Evolutionary conservation across 1,140 invertebrate species (phyloP), one percentile per base, ranked within the genome.

Genomic region (Penaeus vannamei): DNA sequence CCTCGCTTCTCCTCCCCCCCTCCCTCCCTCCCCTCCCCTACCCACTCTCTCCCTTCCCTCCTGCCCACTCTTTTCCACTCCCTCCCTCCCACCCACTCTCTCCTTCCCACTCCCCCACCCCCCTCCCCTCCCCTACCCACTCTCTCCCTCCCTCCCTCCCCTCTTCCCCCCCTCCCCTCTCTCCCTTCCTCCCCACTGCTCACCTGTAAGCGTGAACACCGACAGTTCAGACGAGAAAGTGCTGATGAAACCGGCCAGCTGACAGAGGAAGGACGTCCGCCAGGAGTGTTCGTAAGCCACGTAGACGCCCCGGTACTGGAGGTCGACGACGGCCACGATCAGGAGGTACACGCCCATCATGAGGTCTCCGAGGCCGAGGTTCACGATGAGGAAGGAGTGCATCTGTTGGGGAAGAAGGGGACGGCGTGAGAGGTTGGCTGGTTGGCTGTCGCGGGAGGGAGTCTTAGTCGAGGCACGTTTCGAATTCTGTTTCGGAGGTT

Each of bases 181-280:
- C 36, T 2, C 0, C 1, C 1, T 5, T 7, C 4, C 3, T 7
- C 36, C 3, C 0, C 36, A 4, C 36, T 0, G 4, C 36, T 87
- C 46, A 91, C 90, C 86, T 59, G 94, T 94, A 4, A 96, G 93
- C 4, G 95, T 94, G 36, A 95, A 92, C 20, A 95, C 95, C 2
- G 95, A 95, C 14, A 95, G 93, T 92, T 95, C 95, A 90, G 95
- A 95, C 80, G 95, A 95, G 81, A 95, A 94, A n/a, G 95, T 96
- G 90, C 95, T 95, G 53, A 96, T 92, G 90, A 96, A 95, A 12
- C 95, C 95, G 93, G 93, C 94, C 81, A 94, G 92, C 84, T 94
- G 93, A 92, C 95, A 95, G 17, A 94, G 92, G 14, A 90, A 87
- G 85, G 93, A 94, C 23, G 93, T 92, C n/a, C 94, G 91, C 94